Conservation (phyloP, 2,797 vertebrate genomes). For the Margarornis squamiger region DNA sequence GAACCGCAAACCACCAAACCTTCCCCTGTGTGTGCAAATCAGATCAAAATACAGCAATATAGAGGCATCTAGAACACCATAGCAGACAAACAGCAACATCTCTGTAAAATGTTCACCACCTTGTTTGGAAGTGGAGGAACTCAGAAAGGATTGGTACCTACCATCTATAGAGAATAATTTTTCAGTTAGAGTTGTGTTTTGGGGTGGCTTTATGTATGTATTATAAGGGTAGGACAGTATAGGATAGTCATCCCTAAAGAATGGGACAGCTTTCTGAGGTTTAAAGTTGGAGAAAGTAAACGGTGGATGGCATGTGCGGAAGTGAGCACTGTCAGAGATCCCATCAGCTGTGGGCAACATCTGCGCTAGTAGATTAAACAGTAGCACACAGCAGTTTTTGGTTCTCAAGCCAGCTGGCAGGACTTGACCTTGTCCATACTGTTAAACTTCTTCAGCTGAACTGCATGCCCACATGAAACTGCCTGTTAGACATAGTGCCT, state of each 20-base stretch:
- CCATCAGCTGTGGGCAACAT: background rate
- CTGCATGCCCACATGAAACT: background rate
- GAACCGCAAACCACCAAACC: background rate
- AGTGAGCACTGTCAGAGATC: background rate
- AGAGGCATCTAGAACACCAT: background rate
- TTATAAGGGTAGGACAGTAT: background rate
- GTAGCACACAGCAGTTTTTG: background rate
- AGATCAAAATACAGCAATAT: background rate
- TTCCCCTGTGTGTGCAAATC: background rate
- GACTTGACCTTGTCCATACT: background rate
- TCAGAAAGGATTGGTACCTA: background rate
- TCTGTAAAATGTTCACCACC: background rate
- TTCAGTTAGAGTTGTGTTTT: background rate
- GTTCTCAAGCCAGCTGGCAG: slow-evolving; percentile 34
- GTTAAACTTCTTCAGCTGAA: background rate
- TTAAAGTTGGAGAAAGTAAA: background rate
- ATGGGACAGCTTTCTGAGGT: background rate
- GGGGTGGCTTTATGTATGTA: accelerated
- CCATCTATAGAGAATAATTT: background rate
- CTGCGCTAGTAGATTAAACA: background rate
- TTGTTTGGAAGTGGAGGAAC: background rate
- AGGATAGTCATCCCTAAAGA: background rate
- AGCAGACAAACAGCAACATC: background rate
- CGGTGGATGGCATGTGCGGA: background rate
- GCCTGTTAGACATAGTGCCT: background rate